Base-by-base conservation (phyloP, 1,140 invertebrate genomes). In the Adelges cooleyi region DNA sequence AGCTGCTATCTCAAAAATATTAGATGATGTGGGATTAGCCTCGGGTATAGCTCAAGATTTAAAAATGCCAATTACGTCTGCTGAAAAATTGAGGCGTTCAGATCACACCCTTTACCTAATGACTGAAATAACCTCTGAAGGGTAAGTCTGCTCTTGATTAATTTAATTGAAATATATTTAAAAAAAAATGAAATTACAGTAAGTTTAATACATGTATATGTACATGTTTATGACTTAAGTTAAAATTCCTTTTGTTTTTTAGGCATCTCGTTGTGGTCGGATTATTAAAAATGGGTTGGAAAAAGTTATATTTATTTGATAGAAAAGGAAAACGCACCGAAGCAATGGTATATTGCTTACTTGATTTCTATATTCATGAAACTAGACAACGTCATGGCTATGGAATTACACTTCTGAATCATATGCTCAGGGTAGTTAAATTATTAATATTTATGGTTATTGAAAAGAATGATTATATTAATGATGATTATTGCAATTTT, bases 331-430 rank as follows among this genome's bases (percentile, higher is more conserved):
- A 80, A 48, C 81, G 85, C 69, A 83, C 83, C 72, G 86, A 91
- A 72, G 78, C 86, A 18, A 79, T 83, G 66, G 84, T 89, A 1
- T 76, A 87, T 9, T 92, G 89, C 72, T 80, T 94, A 51, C 76
- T 95, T 50, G 91, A 95, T 72, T 93, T 94, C 77, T 95, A 89
- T 73, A 80, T 94, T 29, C 85, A 90, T 70, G 86, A 87, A 72
- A 81, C 84, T 0, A 78, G 79, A 33, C 91, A 94, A 74, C 79
- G 90, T 36, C 80, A 80, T 71, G 90, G 90, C 18, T 80, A 83
- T 70, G 90, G 90, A 17, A 84, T 83, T 68, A 76, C 77, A 56
- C 75, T 93, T 0, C 91, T 90, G 73, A 84, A 92, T 69, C 77
- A 84, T 66, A 92, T 92, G 89, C 72, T 93, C 17, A 71, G 78